Percentiles rank a stretch among this genome's conserved stretches.
phyloP scores from a whole-genome alignment of 1,140 invertebrate species.

The Phenacoccus solenopsis region DNA sequence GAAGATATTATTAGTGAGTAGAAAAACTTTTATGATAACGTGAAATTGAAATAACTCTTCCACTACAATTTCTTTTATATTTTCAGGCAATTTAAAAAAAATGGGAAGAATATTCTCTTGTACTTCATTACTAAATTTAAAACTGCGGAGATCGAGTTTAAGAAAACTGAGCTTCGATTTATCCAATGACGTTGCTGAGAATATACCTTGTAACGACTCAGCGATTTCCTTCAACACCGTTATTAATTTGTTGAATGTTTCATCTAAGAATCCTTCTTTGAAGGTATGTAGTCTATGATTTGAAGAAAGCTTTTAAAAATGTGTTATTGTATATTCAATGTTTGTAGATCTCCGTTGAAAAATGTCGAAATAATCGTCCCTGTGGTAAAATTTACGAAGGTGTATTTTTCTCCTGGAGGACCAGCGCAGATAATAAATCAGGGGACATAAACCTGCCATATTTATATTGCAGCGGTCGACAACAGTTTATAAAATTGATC shows the following conservation, averaged over 20 bases:
- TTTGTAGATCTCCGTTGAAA: not conserved
- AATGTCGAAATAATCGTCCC: not conserved
- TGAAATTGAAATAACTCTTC: no score
- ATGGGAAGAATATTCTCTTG: not conserved
- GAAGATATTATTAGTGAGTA: not conserved
- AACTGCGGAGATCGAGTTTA: not conserved
- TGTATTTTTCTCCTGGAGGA: not conserved
- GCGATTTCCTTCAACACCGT: no score
- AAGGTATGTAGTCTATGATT: not conserved
- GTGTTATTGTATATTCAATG: no score
- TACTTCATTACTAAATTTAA: not conserved
- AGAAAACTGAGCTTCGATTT: not conserved
- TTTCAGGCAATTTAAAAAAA: not conserved
- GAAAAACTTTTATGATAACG: not conserved
- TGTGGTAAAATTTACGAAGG: not conserved
- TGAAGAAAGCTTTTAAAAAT: no score
- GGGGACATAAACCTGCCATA: not conserved
- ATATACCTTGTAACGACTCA: not conserved
- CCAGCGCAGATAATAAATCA: not conserved
- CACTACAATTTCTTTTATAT: no score
- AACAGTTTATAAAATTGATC: not conserved
- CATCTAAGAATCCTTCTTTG: not conserved
- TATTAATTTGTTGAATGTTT: not conserved
- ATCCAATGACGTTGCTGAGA: not conserved
- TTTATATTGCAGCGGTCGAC: not conserved